Percentiles rank a stretch among this genome's conserved stretches.
Evolutionary conservation across 2,797 vertebrate genomes (phyloP).

Genomic region (Lerista edwardsae): DNA sequence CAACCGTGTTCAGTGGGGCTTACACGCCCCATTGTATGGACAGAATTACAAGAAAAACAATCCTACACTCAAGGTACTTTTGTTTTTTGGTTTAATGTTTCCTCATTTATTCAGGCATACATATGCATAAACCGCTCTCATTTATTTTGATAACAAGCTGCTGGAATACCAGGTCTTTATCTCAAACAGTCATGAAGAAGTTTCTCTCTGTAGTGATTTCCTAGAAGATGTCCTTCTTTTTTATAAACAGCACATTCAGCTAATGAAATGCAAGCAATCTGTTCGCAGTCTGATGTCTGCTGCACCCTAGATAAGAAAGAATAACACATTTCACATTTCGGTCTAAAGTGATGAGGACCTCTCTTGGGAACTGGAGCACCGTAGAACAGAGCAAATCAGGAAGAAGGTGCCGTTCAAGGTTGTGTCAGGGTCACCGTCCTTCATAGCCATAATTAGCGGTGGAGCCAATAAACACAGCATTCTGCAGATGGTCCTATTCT

Average conservation of each 20-base stretch:
- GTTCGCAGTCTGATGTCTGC: conserved; percentile 39
- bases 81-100: conserved; percentile 51
- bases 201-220: conserved; percentile 31
- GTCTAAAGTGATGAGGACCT: background rate
- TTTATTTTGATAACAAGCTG: conserved; percentile 55
- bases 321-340: background rate
- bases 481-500: conserved; percentile 24
- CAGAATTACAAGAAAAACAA: background rate
- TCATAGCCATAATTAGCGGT: background rate
- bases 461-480: background rate
- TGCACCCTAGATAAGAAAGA: conserved; percentile 42
- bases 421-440: conserved; percentile 18
- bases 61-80: background rate
- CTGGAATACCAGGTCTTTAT: conserved; percentile 45
- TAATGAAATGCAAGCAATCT: conserved; percentile 51
- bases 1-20: background rate
- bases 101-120: conserved; percentile 46
- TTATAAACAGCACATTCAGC: conserved; percentile 36
- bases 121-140: conserved; percentile 53
- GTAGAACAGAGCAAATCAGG: background rate
- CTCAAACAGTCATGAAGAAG: conserved; percentile 38
- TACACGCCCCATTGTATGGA: background rate
- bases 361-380: conserved; percentile 7
- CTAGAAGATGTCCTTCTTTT: conserved; percentile 52
- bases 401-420: background rate